Base-by-base conservation (phyloP, 2,888 invertebrate genomes). In the Nebria brevicollis region DNA sequence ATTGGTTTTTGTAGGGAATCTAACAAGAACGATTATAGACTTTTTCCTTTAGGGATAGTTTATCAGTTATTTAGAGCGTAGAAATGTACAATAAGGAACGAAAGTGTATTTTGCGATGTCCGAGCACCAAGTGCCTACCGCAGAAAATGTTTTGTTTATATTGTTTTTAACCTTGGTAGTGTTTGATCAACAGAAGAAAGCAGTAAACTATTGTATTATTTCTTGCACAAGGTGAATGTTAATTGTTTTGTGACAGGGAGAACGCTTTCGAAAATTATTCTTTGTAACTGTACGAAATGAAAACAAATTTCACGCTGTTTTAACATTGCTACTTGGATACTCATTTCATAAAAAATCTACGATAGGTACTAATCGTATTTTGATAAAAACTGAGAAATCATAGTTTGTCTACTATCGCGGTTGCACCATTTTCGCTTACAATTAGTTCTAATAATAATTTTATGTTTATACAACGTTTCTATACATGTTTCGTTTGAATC, bases 161-260 rank as follows among this genome's bases (percentile, higher is more conserved):
- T 43, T 42, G 68, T 79, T 79, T 79, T 79, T 79, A 79, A 79
- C 79, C 79, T 79, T 79, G 54, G 79, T 75, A 68, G 65, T 43
- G 79, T 79, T 79, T 79, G 66, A 73, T 54, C 43, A 54, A 43
- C 75, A 66, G 66, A 79, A 79, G 79, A 79, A 79, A 79, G 79
- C 74, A 74, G 68, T 54, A 54, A 54, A 79, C 66, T 75, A 80
- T 80, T 80, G 75, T 70, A 80, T 20, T 20, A 20, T 80, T 80
- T 80, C 75, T 80, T 80, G 75, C 75, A 54, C 54, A 80, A 80
- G 80, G 80, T 80, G 80, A 80, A 80, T 80, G 80, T 80, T 80
- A 80, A 80, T 79, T 79, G 79, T 68, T 73, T 70, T 66, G 74
- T 74, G 66, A 79, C 79, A 54, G 54, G 54, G 54, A 11, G 54